Evolutionary conservation across 2,113 vertebrate species (phyloP), one percentile per base, ranked within the genome.

Genomic region (Microcebus ravelobensis): DNA sequence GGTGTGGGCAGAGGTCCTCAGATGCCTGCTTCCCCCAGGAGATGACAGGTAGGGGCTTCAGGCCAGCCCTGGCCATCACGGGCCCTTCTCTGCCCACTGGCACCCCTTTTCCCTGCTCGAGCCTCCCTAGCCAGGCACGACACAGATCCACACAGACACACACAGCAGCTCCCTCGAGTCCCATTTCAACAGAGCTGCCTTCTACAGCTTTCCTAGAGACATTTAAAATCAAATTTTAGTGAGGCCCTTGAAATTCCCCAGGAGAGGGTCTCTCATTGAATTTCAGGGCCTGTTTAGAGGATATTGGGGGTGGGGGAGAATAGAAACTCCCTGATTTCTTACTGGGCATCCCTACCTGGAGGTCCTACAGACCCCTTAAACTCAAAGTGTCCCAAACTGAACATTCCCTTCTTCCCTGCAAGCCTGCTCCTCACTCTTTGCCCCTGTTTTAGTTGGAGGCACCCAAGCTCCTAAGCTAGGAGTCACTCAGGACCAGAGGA

Each of bases 21-120:
- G 79, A 63, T 12, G 13, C 10, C 27, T 45, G 8, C 23, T 84
- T 94, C 45, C 55, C 89, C 67, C 29, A 12, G 52, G 29, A 63
- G 21, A 1, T 15, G 36, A 48, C 4, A 8, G n/a, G 34, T n/a
- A 0, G 0, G 6, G 4, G 14, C 0, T 31, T 63, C 34, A 34
- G 50, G 61, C 48, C 73, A 48, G 21, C 31, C 74, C 55, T 36
- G 50, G 74, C 17, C 77, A 45, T 11, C 10, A 63, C 1, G 15
- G 39, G 17, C 25, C 20, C 42, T 12, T 21, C 25, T 0, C 4
- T 42, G 59, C 50, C 73, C 42, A 2, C 6, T 0, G 13, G 25
- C 12, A 21, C 29, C 68, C 39, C 76, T 84, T 9, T 48, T 73
- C 3, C 50, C 2, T 42, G 63, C 61, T n/a, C 17, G 13, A 55